A percentile compares a stretch with the other conserved stretches of the same genome.
These are phyloP conservation scores for Hypothenemus hampei DNA, from an alignment of 1,140 invertebrate genomes.

Conservation along the genomic window DNA sequence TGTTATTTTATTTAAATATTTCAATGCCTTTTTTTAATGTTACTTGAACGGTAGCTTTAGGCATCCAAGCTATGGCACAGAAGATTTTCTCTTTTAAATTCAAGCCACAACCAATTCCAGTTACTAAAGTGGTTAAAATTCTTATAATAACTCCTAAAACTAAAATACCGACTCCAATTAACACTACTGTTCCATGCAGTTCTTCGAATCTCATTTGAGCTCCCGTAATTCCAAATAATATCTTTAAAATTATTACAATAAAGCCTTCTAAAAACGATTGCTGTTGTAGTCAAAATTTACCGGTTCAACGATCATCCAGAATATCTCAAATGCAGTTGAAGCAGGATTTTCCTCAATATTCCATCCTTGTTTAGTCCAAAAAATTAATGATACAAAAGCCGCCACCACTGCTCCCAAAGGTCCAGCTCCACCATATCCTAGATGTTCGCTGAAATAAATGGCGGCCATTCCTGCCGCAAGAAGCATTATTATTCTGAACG, in stretches of 20 bases:
- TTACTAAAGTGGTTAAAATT: constrained; percentile 57
- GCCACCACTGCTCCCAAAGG: constrained; percentile 58
- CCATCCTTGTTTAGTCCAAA: constrained; percentile 76
- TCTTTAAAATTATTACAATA: constrained; percentile 32
- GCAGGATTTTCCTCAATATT: constrained; percentile 80
- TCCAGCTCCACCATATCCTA: constrained; percentile 43
- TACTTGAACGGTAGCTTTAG: constrained; percentile 86
- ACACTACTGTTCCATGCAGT: constrained; percentile 58
- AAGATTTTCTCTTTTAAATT: constrained; percentile 86
- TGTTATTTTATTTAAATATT: background rate
- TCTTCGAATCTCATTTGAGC: constrained; percentile 72
- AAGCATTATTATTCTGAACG: constrained; percentile 68
- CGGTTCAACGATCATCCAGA: constrained; percentile 94
- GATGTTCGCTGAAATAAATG: constrained; percentile 74
- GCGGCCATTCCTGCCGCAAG: constrained; percentile 73
- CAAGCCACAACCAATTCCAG: constrained; percentile 67
- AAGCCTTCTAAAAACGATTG: constrained; percentile 32
- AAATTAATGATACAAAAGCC: constrained; percentile 73
- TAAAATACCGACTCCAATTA: constrained; percentile 58
- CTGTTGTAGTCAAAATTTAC: constrained; percentile 7
- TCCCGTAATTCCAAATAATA: constrained; percentile 87
- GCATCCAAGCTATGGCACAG: constrained; percentile 85
- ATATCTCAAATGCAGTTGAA: constrained; percentile 77
- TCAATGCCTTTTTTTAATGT: constrained; percentile 11
- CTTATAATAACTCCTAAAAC: constrained; percentile 58